Evolutionary conservation across 1,140 invertebrate genomes (phyloP), one percentile per base, ranked within the genome.

Genomic region (Sarcophaga peregrina): DNA sequence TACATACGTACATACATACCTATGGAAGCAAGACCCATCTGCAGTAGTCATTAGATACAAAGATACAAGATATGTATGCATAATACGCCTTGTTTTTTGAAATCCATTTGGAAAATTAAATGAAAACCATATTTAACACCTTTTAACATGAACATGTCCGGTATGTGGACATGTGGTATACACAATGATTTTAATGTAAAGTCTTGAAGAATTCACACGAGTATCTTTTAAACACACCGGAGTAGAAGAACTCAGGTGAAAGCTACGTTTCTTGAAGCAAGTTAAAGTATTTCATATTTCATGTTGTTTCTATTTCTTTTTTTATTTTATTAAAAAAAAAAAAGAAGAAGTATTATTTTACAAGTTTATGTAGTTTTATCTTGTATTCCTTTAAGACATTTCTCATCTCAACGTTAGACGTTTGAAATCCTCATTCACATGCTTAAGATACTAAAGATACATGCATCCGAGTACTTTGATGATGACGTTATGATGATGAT

Each of bases 361-460:
- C 62, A 68, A 9, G 62, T 68, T 68, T n/a, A 20, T 25, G 62
- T 68, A 68, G 17, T 68, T 4, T 37, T 37, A 37, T 37, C 25
- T 37, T 4, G 25, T 37, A 37, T 37, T 37, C 25, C 25, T 25
- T 17, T 68, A 20, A 68, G 8, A 68, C 62, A 76, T 47, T 11
- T 78, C n/a, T 50, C 50, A 20, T 50, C 75, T 83, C 86, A 82
- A 85, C 85, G 25, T 37, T 37, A 37, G 85, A 86, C 85, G 73
- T 82, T 84, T 82, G 78, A 86, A 87, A 86, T 86, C 86, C 86
- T 83, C 86, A 86, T 37, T 2, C 25, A 37, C 25, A 37, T 37
- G 25, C 25, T 37, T 37, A 37, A 37, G 25, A 37, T 37, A 37
- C 25, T 37, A 37, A 37, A 37, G 25, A 37, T 37, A 37, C 25